A percentile compares a stretch with the other conserved stretches of the same genome.
Conservation (phyloP, 2,797 vertebrate species). For the Tamandua tetradactyla region DNA sequence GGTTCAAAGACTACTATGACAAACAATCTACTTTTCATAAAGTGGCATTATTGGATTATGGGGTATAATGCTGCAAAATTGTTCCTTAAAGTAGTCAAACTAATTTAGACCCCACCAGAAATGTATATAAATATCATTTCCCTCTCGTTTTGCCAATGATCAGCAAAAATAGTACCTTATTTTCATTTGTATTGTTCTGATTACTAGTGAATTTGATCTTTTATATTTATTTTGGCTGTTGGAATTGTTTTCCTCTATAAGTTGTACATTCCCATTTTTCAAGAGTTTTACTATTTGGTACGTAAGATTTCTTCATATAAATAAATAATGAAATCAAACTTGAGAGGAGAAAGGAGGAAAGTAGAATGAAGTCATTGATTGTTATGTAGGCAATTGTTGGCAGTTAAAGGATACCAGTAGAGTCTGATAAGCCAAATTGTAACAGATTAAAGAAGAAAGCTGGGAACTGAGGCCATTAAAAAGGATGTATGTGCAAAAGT, state of each 20-base stretch:
- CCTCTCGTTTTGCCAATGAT: not conserved
- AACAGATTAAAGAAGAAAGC: not conserved
- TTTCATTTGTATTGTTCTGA: not conserved
- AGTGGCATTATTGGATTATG: too few species aligned
- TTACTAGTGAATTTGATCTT: not conserved
- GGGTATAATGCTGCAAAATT: too few species aligned
- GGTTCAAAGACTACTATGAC: not conserved
- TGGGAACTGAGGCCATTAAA: not conserved
- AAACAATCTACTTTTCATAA: not conserved
- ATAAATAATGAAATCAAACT: not conserved
- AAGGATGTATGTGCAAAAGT: not conserved
- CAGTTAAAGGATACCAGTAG: not conserved
- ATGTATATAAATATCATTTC: not conserved
- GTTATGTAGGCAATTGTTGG: not conserved
- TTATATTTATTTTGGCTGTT: not conserved
- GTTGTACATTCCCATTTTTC: not conserved
- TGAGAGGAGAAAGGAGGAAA: not conserved
- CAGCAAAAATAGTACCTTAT: not conserved
- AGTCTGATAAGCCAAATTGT: not conserved
- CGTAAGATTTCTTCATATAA: not conserved
- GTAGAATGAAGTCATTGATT: not conserved
- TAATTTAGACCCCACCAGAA: not conserved
- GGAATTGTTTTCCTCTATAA: not conserved
- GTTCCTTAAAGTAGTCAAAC: too few species aligned
- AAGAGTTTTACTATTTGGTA: not conserved